Evolutionary conservation across 2,113 vertebrate species (phyloP), one percentile per base, ranked within the genome.

Genomic region (Protobothrops flavoviridis): DNA sequence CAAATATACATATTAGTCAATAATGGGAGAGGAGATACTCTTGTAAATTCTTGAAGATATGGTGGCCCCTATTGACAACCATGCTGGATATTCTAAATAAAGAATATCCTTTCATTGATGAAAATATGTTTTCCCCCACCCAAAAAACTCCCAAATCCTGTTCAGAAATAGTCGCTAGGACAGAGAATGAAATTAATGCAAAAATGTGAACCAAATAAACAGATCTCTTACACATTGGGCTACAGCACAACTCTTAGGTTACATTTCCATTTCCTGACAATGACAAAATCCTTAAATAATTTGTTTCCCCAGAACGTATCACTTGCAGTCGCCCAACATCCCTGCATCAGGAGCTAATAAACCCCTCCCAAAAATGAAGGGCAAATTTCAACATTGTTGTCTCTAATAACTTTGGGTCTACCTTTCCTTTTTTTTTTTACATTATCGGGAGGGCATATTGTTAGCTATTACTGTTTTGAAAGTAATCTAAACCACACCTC

Each of bases 401-500:
- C 56, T 48, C 29, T 85, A 45, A 59, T 74, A 86, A 45, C 11
- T 61, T 86, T 43, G 20, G 29, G 55, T 61, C 45, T 90, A 17
- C 2, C 24, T 13, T 86, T 39, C 9, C 20, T 50, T 53, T 48
- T 90, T 23, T 88, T 90, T 23, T 88, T 53, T 12, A 89, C 13
- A 52, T 39, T 69, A 92, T 7, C 26, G 21, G 20, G 26, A 85
- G 11, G 8, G 10, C 5, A 50, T 59, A 59, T 93, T 85, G 33
- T 88, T 90, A 85, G 23, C 64, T 8, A 55, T n/a, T 20, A 61
- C 53, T 10, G 29, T 50, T 89, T 89, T 20, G 0, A 7, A 91
- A 94, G 74, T n/a, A 45, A 91, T 17, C 1, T 95, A 87, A 94
- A 1, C 81, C 89, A 74, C 85, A 0, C 89, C 81, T 91, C 29